Conservation (phyloP, 2,888 invertebrate genomes). For the Leptopterna dolabrata region DNA sequence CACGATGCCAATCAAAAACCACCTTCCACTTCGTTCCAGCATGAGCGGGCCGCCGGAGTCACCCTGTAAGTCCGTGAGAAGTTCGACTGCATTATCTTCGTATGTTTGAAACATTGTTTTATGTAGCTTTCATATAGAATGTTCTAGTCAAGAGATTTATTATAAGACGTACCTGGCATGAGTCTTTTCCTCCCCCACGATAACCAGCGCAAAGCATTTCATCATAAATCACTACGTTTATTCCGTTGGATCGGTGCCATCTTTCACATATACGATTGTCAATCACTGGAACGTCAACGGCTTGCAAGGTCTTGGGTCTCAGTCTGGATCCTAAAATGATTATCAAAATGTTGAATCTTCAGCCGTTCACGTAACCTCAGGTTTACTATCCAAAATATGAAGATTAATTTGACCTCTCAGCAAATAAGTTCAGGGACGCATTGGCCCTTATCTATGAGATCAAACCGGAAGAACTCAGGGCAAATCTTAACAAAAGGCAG, state of each 20-base stretch:
- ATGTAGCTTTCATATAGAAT: too few relatives aligned
- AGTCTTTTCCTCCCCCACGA: slow-evolving; percentile 86
- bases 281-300: slow-evolving; percentile 92
- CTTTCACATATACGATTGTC: slow-evolving; percentile 82
- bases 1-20: slow-evolving; percentile 92
- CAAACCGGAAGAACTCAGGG: too few relatives aligned
- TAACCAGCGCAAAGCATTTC: slow-evolving; percentile 97
- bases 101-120: too few relatives aligned
- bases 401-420: too few relatives aligned
- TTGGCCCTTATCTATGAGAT: too few relatives aligned
- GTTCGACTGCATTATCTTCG: too few relatives aligned
- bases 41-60: slow-evolving; percentile 91
- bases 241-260: slow-evolving; percentile 80
- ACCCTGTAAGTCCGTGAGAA: slow-evolving; percentile 70
- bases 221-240: slow-evolving; percentile 90
- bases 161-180: slow-evolving; percentile 72
- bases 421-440: too few relatives aligned
- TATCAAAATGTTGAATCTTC: not conserved
- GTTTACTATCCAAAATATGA: not conserved
- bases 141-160: too few relatives aligned
- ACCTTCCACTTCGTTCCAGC: slow-evolving; percentile 86
- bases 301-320: slow-evolving; percentile 89
- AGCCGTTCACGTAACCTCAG: not conserved
- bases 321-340: slow-evolving; percentile 78
- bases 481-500: too few relatives aligned